These are phyloP conservation scores for Bubalus kerabau DNA, from an alignment of 2,113 vertebrate genomes.

Conservation along the genomic window DNA sequence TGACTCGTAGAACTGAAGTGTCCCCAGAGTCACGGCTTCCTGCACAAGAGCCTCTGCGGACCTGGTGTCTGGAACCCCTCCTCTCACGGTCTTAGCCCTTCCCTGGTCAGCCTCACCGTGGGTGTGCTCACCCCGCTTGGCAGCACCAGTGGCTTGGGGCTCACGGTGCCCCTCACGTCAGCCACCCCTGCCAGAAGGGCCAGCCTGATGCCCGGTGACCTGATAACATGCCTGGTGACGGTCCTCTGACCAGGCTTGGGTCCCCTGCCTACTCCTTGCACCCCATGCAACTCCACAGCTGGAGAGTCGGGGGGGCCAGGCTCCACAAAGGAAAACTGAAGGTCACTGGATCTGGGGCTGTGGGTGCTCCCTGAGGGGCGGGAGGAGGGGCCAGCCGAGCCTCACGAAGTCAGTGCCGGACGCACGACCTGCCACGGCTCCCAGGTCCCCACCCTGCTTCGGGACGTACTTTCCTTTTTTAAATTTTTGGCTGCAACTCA, in stretches of 20 bases:
- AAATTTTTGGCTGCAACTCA: neutral
- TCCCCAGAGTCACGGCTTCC: neutral
- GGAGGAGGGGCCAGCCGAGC: neutral
- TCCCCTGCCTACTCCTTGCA: neutral
- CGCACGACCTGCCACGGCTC: neutral
- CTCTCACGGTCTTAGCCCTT: neutral
- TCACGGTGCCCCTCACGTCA: fast-evolving
- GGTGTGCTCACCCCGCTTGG: fast-evolving
- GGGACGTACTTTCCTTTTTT: neutral
- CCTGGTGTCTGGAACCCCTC: neutral
- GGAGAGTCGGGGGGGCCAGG: neutral
- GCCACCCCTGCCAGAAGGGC: neutral
- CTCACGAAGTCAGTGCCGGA: fast-evolving
- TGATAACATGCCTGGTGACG: neutral
- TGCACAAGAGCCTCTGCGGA: neutral
- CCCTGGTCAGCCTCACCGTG: fast-evolving
- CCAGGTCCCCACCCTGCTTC: neutral
- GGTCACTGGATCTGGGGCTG: neutral
- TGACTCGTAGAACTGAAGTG: neutral
- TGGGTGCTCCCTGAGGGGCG: neutral
- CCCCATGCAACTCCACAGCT: fast-evolving
- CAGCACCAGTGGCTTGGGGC: neutral
- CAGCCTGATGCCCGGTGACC: neutral
- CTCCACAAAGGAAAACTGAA: neutral
- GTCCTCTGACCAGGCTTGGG: neutral